phyloP scores from a whole-genome alignment of 30 jellyfish, hydroid and myxozoan genomes.

The Aurelia coerulea region DNA sequence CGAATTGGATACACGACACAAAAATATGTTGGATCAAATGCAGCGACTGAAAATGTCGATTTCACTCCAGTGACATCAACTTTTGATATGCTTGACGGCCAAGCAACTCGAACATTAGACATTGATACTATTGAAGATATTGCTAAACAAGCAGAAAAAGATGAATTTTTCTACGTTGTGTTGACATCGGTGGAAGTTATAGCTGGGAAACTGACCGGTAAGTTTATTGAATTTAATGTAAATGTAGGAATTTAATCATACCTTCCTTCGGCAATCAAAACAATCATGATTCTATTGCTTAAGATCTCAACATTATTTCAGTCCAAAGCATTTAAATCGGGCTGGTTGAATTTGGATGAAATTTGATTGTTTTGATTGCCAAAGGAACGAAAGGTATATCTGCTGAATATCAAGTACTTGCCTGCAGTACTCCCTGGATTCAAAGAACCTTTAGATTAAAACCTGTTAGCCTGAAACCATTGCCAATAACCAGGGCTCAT shows the following conservation, averaged over 20 bases:
- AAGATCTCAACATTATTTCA: background rate
- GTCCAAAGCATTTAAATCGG: too few relatives aligned
- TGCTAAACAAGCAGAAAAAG: slow-evolving; percentile 60
- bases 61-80: slow-evolving; percentile 68
- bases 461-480: too few relatives aligned
- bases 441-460: too few relatives aligned
- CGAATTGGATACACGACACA: slow-evolving; percentile 76
- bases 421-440: too few relatives aligned
- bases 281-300: background rate
- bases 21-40: slow-evolving; percentile 47
- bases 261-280: background rate
- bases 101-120: slow-evolving; percentile 43
- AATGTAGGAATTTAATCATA: background rate
- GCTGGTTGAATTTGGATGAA: too few relatives aligned
- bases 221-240: background rate
- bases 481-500: too few relatives aligned
- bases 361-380: too few relatives aligned
- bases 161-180: slow-evolving; percentile 71
- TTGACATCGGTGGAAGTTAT: slow-evolving; percentile 62
- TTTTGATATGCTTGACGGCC: slow-evolving; percentile 84
- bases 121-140: slow-evolving; percentile 74
- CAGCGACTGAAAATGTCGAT: slow-evolving; percentile 82
- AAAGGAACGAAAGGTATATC: too few relatives aligned
- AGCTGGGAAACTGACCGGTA: slow-evolving; percentile 29
- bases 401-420: too few relatives aligned